Base-by-base conservation (phyloP, 1,140 invertebrate species). In the Drusus annulatus region DNA sequence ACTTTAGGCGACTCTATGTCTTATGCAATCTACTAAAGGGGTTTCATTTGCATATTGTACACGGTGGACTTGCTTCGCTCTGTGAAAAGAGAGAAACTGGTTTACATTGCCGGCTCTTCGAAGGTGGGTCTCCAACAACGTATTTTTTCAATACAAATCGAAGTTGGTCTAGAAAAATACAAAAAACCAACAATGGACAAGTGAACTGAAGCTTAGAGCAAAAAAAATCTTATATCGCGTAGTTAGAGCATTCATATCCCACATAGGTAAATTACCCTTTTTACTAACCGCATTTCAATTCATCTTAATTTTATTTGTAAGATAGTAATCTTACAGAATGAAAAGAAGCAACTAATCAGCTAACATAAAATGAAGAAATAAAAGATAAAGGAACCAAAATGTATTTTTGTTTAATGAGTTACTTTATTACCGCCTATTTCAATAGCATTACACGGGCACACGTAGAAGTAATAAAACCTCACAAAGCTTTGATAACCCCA, bases 31-130 rank as follows among this genome's bases (percentile, higher is more conserved):
- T 16, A 36, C 58, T 25, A 15, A 62, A 63, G 17, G 58, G 25
- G 25, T n/a, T 76, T 45, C 13, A 23, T 63, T 45, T 15, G 56
- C 75, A 19, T 75, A 36, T 13, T n/a, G 45, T 50, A 65, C 19
- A 50, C 50, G 17, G 0, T 50, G 60, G n/a, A 50, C 54, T 60
- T 58, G 56, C 28, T 23, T 65, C 36, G 23, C 15, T 19, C 52
- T 28, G 60, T 71, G 65, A 51, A 23, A 76, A 76, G 36, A 21
- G 58, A 65, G 21, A 76, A 76, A 76, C 75, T 63, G 75, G 75
- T 76, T 76, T 76, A 19, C 63, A 60, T 31, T 31, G 51, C 62
- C 54, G 15, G 25, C 31, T 75, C 54, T 45, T 10, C 73, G 28
- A 36, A 75, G 17, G 73, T 54, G 52, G 23, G 56, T 45, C 21